Base-by-base conservation (phyloP, 92 coral and sea anemone genomes). In the Porites lobata region DNA sequence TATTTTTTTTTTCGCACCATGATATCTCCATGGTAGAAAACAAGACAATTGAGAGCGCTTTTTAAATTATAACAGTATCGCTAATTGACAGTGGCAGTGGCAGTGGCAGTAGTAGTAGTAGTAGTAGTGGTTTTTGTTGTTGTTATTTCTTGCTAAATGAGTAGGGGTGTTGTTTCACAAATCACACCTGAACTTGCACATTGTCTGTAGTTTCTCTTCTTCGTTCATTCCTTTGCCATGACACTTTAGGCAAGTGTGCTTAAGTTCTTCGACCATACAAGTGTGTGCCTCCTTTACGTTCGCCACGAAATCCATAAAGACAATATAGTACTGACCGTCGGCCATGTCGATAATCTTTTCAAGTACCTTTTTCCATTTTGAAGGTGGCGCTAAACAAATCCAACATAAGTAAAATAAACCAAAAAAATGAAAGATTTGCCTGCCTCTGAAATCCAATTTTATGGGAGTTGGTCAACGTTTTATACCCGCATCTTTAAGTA, bases 261-360 rank as follows among this genome's bases (percentile, higher is more conserved):
- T 21, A 1, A 68, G 73, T 11, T 68, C 73, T 9, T 68, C 73
- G 12, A 68, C 73, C 73, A 68, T 68, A 29, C 73, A 68, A 68
- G 1, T 68, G 51, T 8, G 73, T 10, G 73, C 73, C 15, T 29
- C 73, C 18, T 68, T 68, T 8, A 68, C 73, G 13, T 68, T 11
- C 15, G n/a, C 73, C 73, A 68, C 73, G 19, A 68, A 68, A 29
- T 29, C 43, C 73, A 68, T 68, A 68, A 68, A 68, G 24, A 68
- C 13, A 21, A 68, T 68, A 26, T 0, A 29, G 73, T 26, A 68
- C 50, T 26, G 73, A 8, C 73, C 73, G 15, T 29, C 73, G 73
- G 73, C 73, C 51, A 26, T 21, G 13, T 68, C 14, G 51, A 68
- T 43, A 10, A 68, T 21, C 73, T 68, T 68, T 68, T 68, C 51